These are phyloP conservation scores for Lutjanus erythropterus DNA, from an alignment of 2,113 vertebrate genomes.

Conservation along the genomic window DNA sequence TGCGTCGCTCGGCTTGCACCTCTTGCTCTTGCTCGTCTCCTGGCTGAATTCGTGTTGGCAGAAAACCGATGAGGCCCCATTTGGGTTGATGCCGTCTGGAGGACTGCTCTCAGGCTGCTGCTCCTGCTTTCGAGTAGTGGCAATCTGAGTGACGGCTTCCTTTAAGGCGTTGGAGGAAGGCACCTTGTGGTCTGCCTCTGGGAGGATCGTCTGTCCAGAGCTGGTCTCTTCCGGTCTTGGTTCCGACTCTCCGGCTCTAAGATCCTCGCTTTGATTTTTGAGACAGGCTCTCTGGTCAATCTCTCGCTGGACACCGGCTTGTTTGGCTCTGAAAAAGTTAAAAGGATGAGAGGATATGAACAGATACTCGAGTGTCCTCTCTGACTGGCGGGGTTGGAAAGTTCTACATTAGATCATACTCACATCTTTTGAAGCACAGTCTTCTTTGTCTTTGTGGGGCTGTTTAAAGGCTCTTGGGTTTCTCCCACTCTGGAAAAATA, in stretches of 20 bases:
- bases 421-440: slow-evolving; percentile 81
- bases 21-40: slow-evolving; percentile 74
- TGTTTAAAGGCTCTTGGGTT: slow-evolving; percentile 83
- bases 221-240: slow-evolving; percentile 62
- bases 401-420: slow-evolving; percentile 74
- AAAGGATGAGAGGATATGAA: slow-evolving; percentile 63
- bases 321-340: slow-evolving; percentile 85
- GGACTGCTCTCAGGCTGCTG: slow-evolving; percentile 29
- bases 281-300: slow-evolving; percentile 48
- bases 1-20: slow-evolving; percentile 63
- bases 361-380: slow-evolving; percentile 64
- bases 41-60: slow-evolving; percentile 73
- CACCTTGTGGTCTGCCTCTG: slow-evolving; percentile 27
- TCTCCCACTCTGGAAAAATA: slow-evolving; percentile 89
- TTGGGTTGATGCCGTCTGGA: slow-evolving; percentile 73
- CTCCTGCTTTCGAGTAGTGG: slow-evolving; percentile 26
- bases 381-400: slow-evolving; percentile 64
- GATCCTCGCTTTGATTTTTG: slow-evolving; percentile 68
- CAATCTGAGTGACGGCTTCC: slow-evolving; percentile 31
- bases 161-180: slow-evolving; percentile 10
- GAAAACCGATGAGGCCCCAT: slow-evolving; percentile 74
- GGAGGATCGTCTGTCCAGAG: slow-evolving; percentile 65
- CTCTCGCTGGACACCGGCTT: slow-evolving; percentile 78
- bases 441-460: slow-evolving; percentile 78
- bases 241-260: slow-evolving; percentile 53